phyloP scores from a whole-genome alignment of 1,140 invertebrate genomes.

The Pissodes strobi region DNA sequence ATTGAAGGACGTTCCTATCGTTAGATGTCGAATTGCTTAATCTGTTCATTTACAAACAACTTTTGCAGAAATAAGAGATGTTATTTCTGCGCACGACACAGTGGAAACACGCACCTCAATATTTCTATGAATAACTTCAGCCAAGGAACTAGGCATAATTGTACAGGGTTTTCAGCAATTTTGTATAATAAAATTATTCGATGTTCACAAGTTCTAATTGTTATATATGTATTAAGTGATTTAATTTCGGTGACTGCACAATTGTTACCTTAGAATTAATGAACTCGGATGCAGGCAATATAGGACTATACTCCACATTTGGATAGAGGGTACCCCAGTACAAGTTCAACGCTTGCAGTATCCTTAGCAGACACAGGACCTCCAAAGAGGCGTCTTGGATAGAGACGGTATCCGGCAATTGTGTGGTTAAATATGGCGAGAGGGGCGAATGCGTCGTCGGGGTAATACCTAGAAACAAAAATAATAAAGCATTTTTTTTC shows the following conservation, averaged over 20 bases:
- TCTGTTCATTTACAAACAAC: too few relatives aligned
- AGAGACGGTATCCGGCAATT: conserved; percentile 74
- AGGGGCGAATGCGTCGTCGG: conserved; percentile 73
- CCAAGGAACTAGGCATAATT: too few relatives aligned
- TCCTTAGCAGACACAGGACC: conserved; percentile 85
- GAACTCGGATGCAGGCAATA: conserved; percentile 65
- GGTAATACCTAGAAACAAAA: conserved; percentile 71
- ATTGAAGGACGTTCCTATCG: too few relatives aligned
- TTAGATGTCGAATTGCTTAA: too few relatives aligned
- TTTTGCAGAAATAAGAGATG: too few relatives aligned
- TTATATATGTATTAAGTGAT: background rate
- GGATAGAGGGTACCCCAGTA: conserved; percentile 91
- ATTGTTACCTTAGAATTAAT: conserved; percentile 59
- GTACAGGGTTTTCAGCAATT: too few relatives aligned
- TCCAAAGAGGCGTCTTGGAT: conserved; percentile 89
- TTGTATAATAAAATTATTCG: too few relatives aligned
- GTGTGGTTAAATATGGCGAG: conserved; percentile 68
- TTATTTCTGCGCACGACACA: too few relatives aligned
- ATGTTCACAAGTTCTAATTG: too few relatives aligned
- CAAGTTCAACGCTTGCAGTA: conserved; percentile 89
- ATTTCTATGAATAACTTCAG: too few relatives aligned
- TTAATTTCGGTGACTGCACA: background rate
- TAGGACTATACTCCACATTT: conserved; percentile 63
- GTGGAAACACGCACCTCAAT: too few relatives aligned
- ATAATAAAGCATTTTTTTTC: too few relatives aligned